phyloP scores from a whole-genome alignment of 1,140 invertebrate genomes.

The Drosophila grimshawi region DNA sequence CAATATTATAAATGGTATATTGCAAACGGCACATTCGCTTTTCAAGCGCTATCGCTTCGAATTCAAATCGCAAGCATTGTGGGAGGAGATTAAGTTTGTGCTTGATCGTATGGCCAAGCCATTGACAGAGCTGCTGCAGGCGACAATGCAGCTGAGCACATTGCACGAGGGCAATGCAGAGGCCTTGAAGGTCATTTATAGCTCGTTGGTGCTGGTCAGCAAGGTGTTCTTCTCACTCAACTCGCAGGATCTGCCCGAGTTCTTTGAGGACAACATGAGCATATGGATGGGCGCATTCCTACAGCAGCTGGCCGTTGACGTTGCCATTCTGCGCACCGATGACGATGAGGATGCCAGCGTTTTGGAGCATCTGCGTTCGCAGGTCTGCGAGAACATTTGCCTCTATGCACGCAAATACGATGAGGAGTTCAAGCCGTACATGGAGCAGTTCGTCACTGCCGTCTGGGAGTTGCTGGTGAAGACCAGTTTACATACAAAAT shows the following conservation, averaged over 20 bases:
- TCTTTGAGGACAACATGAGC: conserved; percentile 98
- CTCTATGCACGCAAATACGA: conserved; percentile 99
- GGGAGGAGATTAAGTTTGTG: conserved; percentile 99
- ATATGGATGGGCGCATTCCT: conserved; percentile 97
- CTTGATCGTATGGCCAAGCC: conserved; percentile 96
- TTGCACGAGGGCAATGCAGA: conserved; percentile 91
- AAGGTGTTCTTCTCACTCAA: conserved; percentile 99
- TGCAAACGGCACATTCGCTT: conserved; percentile 97
- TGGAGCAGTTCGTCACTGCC: conserved; percentile 95
- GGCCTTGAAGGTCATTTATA: conserved; percentile 95
- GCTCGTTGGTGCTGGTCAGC: conserved; percentile 94
- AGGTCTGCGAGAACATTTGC: conserved; percentile 97
- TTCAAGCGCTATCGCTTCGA: conserved; percentile 98
- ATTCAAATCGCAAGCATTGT: conserved; percentile 96
- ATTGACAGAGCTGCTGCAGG: conserved; percentile 95
- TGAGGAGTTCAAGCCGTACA: conserved; percentile 96
- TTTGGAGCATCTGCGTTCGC: conserved; percentile 95
- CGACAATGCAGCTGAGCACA: conserved; percentile 92
- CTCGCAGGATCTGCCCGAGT: conserved; percentile 98
- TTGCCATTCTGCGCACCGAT: conserved; percentile 89
- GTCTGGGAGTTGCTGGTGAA: conserved; percentile 96
- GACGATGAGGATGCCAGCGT: conserved; percentile 95
- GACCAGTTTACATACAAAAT: conserved; percentile 94
- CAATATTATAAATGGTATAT: conserved; percentile 96
- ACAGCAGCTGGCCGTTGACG: conserved; percentile 91